phyloP scores from a whole-genome alignment of 2,113 vertebrate species.

The Scatophagus argus region DNA sequence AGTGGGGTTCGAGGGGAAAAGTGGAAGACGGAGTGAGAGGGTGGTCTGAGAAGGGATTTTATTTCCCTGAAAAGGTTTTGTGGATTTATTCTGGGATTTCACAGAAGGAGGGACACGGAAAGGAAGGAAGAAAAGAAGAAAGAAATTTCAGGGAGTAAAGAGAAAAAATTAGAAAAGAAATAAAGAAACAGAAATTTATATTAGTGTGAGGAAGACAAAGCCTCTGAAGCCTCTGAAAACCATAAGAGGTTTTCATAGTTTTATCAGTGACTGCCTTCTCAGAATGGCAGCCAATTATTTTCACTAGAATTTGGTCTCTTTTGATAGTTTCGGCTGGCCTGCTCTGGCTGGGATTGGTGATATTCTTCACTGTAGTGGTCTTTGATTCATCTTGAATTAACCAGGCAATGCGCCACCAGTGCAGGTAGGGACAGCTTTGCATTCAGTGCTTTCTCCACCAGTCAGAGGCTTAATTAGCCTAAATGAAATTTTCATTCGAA shows the following conservation, averaged over 20 bases:
- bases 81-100: conserved; percentile 4
- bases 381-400: conserved; percentile 18
- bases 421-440: not conserved
- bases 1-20: not conserved
- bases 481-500: not conserved
- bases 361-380: conserved; percentile 10
- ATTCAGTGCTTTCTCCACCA: not conserved
- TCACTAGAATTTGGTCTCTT: conserved; percentile 25
- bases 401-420: not conserved
- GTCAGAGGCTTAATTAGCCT: not conserved
- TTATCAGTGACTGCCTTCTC: conserved; percentile 33
- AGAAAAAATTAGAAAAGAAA: not conserved
- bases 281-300: conserved; percentile 53
- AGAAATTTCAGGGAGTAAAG: not conserved
- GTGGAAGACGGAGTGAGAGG: not conserved
- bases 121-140: not conserved
- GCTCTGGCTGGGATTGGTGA: conserved; percentile 1
- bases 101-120: not conserved
- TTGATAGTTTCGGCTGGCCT: conserved; percentile 37
- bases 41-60: conserved; percentile 22
- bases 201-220: conserved; percentile 11
- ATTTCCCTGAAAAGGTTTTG: conserved; percentile 18
- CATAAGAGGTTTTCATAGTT: conserved; percentile 33
- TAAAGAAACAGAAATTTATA: conserved; percentile 12
- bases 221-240: conserved; percentile 35